phyloP scores from a whole-genome alignment of 2,888 invertebrate genomes.

The Lordiphosa andalusiaca region DNA sequence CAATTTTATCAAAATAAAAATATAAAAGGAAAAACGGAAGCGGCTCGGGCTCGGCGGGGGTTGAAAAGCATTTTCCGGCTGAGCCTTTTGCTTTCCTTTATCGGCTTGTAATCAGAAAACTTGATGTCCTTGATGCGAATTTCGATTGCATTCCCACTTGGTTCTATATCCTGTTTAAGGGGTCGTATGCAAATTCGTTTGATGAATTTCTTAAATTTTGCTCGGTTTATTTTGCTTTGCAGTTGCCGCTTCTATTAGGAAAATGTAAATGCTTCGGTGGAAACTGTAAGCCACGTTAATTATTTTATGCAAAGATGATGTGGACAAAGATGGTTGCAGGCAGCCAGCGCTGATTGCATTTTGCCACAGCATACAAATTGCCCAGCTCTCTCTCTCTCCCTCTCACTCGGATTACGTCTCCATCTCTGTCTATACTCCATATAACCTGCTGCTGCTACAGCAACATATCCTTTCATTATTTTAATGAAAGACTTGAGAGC shows the following conservation, averaged over 20 bases:
- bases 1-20: conserved; percentile 28
- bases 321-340: conserved; percentile 40
- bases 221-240: neutral
- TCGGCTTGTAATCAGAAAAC: conserved; percentile 38
- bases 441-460: neutral
- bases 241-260: conserved; percentile 36
- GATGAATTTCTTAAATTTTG: conserved; percentile 8
- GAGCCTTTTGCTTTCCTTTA: conserved; percentile 15
- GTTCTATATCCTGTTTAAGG: neutral
- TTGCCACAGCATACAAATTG: conserved; percentile 36
- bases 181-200: conserved; percentile 2
- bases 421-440: neutral
- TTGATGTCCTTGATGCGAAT: conserved; percentile 16
- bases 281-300: conserved; percentile 58
- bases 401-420: neutral
- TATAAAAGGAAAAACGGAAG: neutral
- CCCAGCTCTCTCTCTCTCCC: conserved; percentile 2
- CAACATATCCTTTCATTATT: conserved; percentile 61
- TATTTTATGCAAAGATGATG: conserved; percentile 53
- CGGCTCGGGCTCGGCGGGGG: neutral
- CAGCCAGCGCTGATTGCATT: conserved; percentile 56
- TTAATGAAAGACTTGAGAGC: conserved; percentile 53
- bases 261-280: conserved; percentile 55
- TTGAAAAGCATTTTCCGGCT: conserved; percentile 22
- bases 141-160: conserved; percentile 2